Evolutionary conservation across 2,888 invertebrate genomes (phyloP).

Genomic region (Lordiphosa andalusiaca): DNA sequence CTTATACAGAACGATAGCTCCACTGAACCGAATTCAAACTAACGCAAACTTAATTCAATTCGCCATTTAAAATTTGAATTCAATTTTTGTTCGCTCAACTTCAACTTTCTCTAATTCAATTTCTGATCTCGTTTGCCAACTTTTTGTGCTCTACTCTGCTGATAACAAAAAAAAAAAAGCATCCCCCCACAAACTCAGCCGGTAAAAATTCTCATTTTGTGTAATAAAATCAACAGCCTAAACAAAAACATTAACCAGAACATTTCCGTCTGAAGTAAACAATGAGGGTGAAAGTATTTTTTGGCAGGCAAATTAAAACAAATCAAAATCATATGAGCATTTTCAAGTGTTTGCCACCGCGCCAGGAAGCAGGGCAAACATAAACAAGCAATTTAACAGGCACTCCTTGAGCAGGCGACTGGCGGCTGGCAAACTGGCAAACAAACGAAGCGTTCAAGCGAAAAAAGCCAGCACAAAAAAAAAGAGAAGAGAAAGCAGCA

Average conservation of each 20-base stretch:
- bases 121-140: too few relatives aligned
- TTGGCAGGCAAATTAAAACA: slow-evolving; percentile 54
- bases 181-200: too few relatives aligned
- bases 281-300: slow-evolving; percentile 21
- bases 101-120: too few relatives aligned
- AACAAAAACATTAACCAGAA: slow-evolving; percentile 55
- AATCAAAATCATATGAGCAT: slow-evolving; percentile 70
- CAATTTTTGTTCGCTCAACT: too few relatives aligned
- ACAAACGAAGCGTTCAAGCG: slow-evolving; percentile 75
- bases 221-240: slow-evolving; percentile 47
- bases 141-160: too few relatives aligned
- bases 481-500: slow-evolving; percentile 22
- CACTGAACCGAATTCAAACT: too few relatives aligned
- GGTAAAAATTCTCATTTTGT: slow-evolving; percentile 27
- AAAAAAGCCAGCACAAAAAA: slow-evolving; percentile 55
- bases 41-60: too few relatives aligned
- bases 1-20: too few relatives aligned
- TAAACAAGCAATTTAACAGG: slow-evolving; percentile 70
- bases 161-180: too few relatives aligned
- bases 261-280: slow-evolving; percentile 40
- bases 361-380: slow-evolving; percentile 51
- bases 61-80: too few relatives aligned
- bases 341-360: slow-evolving; percentile 61
- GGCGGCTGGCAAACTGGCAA: slow-evolving; percentile 65
- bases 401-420: slow-evolving; percentile 35